Evolutionary conservation across 2,797 vertebrate species (phyloP), one percentile per base, ranked within the genome.

Genomic region (Chelon auratus): DNA sequence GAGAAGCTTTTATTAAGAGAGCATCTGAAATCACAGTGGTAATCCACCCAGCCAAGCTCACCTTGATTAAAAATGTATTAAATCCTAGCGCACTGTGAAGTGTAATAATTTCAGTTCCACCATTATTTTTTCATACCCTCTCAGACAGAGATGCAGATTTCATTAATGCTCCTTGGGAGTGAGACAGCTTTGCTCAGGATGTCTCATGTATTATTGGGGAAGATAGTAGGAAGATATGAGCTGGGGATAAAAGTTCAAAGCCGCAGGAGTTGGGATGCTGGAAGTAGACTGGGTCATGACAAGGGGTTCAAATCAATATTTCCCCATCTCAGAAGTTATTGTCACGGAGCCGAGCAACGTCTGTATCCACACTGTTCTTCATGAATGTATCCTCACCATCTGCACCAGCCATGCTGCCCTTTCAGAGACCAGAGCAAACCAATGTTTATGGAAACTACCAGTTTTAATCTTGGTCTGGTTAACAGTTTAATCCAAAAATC

Each of bases 371-470:
- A 92, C 89, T 90, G 87, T 92, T 92, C 79, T 91, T 93, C 92
- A 93, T 95, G 94, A 95, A 95, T 95, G 95, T 95, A 95, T 93
- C 90, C 90, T 84, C 82, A 91, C 88, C 93, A 91, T 94, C 92
- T 93, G 90, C 91, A 93, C 91, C 93, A 90, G 93, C 90, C 93
- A 71, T 66, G 92, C 91, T 90, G 88, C 86, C 93, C 89, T 88
- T 87, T 88, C 90, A 93, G 89, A 87, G 90, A 93, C 82, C 85
- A 84, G 87, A 93, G 92, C 83, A 88, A 90, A 91, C 81, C 90
- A 75, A 86, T 84, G 84, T 91, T 91, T 85, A 81, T 88, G 88
- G 87, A 77, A 83, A 87, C 72, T 63, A 73, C 73, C 72, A 66
- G 90, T 89, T 86, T 90, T 65, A 89, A 89, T 84, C 81, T 77